Evolutionary conservation across 2,888 invertebrate species (phyloP).

Genomic region (Spilosoma lubricipeda): DNA sequence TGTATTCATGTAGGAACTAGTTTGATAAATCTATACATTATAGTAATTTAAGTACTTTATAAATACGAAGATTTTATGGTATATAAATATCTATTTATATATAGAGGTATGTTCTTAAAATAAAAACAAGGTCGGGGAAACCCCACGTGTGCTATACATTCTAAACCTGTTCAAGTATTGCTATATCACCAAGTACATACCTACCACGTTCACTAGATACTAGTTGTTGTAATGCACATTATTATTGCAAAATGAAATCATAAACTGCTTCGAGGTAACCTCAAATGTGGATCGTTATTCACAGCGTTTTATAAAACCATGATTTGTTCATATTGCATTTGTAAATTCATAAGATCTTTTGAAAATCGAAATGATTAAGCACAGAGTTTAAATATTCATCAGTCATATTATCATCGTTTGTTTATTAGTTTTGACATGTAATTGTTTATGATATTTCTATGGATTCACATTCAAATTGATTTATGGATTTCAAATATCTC

Average conservation of each 20-base stretch:
- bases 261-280: conserved; percentile 19
- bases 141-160: conserved; percentile 45
- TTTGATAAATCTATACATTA: background rate
- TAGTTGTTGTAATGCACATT: conserved; percentile 25
- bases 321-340: background rate
- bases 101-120: conserved; percentile 37
- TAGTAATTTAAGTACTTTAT: conserved; percentile 20
- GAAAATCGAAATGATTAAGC: background rate
- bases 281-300: conserved; percentile 20
- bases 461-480: background rate
- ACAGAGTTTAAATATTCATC: background rate
- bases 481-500: background rate
- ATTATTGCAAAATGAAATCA: conserved; percentile 29
- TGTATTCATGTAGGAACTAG: background rate
- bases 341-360: background rate
- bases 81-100: background rate
- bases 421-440: background rate
- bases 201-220: conserved; percentile 23
- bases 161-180: conserved; percentile 36
- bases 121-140: conserved; percentile 56
- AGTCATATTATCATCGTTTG: background rate
- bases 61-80: conserved; percentile 30
- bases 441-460: background rate
- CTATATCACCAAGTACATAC: conserved; percentile 22
- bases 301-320: conserved; percentile 17